Percentiles rank a stretch among this genome's conserved stretches.
Evolutionary conservation across 2,888 invertebrate species (phyloP).

Genomic region (Lottia scabra): DNA sequence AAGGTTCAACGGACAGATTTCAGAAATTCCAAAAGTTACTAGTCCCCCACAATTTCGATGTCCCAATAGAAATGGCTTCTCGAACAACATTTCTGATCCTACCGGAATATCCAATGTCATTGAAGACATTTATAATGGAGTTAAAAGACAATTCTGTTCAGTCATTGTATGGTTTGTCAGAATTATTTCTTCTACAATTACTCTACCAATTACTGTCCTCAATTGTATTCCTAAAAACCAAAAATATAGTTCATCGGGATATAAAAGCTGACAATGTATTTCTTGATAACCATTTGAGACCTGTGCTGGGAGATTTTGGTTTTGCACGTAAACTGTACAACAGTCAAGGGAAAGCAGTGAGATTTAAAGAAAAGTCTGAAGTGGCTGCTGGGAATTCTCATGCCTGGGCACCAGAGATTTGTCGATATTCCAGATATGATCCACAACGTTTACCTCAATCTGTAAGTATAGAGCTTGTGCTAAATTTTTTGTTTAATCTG

Average conservation of each 20-base stretch:
- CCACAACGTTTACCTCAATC: slow-evolving; percentile 22
- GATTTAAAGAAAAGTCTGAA: slow-evolving; percentile 20
- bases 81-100: slow-evolving; percentile 44
- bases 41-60: slow-evolving; percentile 26
- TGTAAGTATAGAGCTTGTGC: slow-evolving; percentile 6
- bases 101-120: slow-evolving; percentile 36
- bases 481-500: too few species aligned
- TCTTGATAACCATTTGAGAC: slow-evolving; percentile 35
- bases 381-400: slow-evolving; percentile 33
- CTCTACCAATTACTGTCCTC: slow-evolving; percentile 45
- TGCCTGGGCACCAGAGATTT: slow-evolving; percentile 42
- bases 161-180: slow-evolving; percentile 20
- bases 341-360: slow-evolving; percentile 13
- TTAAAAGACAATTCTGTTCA: slow-evolving; percentile 12
- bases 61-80: slow-evolving; percentile 34
- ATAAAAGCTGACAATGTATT: slow-evolving; percentile 47
- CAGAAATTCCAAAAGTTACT: slow-evolving; percentile 34
- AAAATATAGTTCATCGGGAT: slow-evolving; percentile 40
- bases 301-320: slow-evolving; percentile 40
- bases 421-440: slow-evolving; percentile 19
- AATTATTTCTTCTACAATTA: slow-evolving; percentile 32
- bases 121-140: slow-evolving; percentile 30
- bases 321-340: slow-evolving; percentile 27
- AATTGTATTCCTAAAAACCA: slow-evolving; percentile 33
- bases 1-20: slow-evolving; percentile 39